Evolutionary conservation across 2,113 vertebrate species (phyloP).

Genomic region (Tringa solitaria): DNA sequence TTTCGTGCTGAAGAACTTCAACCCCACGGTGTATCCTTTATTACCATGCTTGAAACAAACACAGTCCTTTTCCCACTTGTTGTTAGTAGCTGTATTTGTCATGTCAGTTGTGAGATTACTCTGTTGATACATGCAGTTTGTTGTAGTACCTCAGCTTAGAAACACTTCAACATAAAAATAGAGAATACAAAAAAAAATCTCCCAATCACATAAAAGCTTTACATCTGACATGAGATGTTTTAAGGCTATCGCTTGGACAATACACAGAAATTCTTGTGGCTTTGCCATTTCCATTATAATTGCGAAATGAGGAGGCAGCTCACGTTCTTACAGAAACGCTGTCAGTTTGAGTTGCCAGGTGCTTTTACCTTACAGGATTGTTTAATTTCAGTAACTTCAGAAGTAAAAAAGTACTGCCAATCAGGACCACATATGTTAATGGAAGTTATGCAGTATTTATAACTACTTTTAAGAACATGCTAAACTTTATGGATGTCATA

Average conservation of each 20-base stretch:
- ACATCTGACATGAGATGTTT: rapidly evolving
- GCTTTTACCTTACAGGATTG: neutral
- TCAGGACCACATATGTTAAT: neutral
- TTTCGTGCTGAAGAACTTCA: constrained; percentile 98
- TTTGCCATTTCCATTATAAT: neutral
- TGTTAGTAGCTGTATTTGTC: neutral
- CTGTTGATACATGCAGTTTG: rapidly evolving
- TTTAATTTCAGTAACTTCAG: neutral
- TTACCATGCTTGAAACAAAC: rapidly evolving
- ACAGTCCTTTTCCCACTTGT: rapidly evolving
- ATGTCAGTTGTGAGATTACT: neutral
- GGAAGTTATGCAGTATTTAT: neutral
- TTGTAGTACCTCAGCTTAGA: neutral
- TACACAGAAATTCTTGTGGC: rapidly evolving
- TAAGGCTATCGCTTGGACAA: rapidly evolving
- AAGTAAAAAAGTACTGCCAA: neutral
- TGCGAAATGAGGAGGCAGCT: neutral
- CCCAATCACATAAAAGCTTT: rapidly evolving
- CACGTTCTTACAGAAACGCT: rapidly evolving
- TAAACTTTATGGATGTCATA: neutral
- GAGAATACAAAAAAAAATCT: neutral
- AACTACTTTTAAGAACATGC: neutral
- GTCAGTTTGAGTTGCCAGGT: too few species aligned
- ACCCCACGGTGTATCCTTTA: constrained; percentile 98
- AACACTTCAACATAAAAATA: neutral